Evolutionary conservation across 2,113 vertebrate genomes (phyloP).

Genomic region (Oceanites oceanicus): DNA sequence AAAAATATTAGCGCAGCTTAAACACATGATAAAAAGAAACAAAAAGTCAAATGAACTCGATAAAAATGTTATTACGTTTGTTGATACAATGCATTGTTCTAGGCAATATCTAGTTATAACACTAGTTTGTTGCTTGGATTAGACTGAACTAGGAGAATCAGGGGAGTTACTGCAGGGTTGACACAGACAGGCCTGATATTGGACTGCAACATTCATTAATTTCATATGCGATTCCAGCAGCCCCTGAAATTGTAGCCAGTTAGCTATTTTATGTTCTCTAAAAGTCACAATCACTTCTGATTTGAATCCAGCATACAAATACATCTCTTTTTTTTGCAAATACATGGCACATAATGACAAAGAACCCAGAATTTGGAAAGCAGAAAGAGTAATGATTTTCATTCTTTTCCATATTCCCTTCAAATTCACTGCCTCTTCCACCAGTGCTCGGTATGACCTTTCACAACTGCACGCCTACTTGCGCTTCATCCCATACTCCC

Average conservation of each 20-base stretch:
- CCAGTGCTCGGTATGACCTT: rapidly evolving
- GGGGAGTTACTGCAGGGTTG: not conserved
- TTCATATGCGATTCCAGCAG: not conserved
- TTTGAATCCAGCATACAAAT: not conserved
- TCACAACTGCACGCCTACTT: not conserved
- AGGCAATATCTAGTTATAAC: not conserved
- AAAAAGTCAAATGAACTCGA: not conserved
- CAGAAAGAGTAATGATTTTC: not conserved
- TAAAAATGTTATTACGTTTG: rapidly evolving
- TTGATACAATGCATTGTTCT: rapidly evolving
- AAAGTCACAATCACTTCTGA: not conserved
- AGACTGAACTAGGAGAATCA: not conserved
- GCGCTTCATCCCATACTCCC: not conserved
- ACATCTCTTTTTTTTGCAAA: not conserved
- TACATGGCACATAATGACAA: not conserved
- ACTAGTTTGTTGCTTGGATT: not conserved
- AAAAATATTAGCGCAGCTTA: not conserved
- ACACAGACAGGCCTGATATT: rapidly evolving
- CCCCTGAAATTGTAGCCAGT: not conserved
- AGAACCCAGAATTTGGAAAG: not conserved
- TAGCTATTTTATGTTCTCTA: no score
- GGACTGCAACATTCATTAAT: rapidly evolving
- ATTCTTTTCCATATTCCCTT: not conserved
- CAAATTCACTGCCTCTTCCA: not conserved
- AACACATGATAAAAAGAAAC: not conserved